Evolutionary conservation across 2,888 invertebrate genomes (phyloP), one percentile per base, ranked within the genome.

Genomic region (Melanostoma scalare): DNA sequence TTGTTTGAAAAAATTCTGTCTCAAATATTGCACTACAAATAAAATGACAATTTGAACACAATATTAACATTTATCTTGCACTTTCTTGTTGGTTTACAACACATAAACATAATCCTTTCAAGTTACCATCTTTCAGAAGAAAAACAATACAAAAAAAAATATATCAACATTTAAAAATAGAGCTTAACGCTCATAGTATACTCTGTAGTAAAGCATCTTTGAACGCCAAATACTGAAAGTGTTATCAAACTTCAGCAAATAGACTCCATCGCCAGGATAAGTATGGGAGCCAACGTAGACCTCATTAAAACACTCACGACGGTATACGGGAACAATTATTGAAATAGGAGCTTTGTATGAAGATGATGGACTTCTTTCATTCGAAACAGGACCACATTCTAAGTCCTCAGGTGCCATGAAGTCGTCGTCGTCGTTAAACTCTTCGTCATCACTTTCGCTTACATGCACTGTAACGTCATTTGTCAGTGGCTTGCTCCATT

Each of bases 221-320:
- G 98, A 98, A 88, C 99, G 94, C 99, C 99, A 99, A 87, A 99
- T 93, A 69, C 98, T 99, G 91, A 99, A 99, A 0, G 99, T 98
- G 92, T 99, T 99, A 92, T 99, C 99, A 92, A 99, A 99, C 92
- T 99, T 99, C 50, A 99, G 93, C 89, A 99, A 93, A 92, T 99
- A 99, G 46, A 99, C 97, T 20, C 99, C 99, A 92, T 97, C 96
- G 2, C 98, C 99, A 0, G 99, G 99, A 92, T 99, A 99, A 65
- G 95, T 94, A 92, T 99, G 99, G 77, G 97, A 97, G 6, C 99
- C 99, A n/a, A 97, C 98, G 89, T 98, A 99, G 0, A 99, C 98
- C 92, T 98, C 98, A 87, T 95, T 96, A 89, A 99, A 99, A 87
- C 98, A 98, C 91, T 99, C 99, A 84, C 99, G 94, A 88, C 99